phyloP scores from a whole-genome alignment of 23 tunicate species.

The Corella eumyota region DNA sequence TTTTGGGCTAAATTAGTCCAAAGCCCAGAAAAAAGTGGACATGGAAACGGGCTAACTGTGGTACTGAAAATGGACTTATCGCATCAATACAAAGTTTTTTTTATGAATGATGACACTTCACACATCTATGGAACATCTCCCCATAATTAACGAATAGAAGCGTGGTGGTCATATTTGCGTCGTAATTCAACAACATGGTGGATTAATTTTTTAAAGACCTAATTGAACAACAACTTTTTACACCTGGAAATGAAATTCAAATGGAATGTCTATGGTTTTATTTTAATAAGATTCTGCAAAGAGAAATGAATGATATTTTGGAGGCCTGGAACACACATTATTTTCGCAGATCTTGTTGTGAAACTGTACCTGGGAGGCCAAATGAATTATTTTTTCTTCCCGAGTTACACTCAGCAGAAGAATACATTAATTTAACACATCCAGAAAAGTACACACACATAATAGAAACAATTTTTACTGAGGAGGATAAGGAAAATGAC shows the following conservation, averaged over 20 bases:
- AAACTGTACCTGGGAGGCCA: conserved; percentile 15
- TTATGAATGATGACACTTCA: neutral
- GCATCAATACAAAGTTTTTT: conserved; percentile 7
- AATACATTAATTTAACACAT: neutral
- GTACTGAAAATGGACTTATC: conserved; percentile 9
- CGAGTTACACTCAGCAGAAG: conserved; percentile 7
- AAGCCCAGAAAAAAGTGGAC: too few relatives aligned
- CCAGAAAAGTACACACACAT: neutral
- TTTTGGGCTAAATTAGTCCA: too few relatives aligned
- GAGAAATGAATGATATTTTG: neutral
- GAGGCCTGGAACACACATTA: conserved; percentile 10
- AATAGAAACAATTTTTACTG: too few relatives aligned
- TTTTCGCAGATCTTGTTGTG: neutral
- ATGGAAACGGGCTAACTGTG: conserved; percentile 10
- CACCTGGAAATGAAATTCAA: too few relatives aligned
- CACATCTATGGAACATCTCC: conserved; percentile 13
- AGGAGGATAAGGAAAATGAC: too few relatives aligned
- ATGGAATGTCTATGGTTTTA: conserved; percentile 11
- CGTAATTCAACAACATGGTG: conserved; percentile 8
- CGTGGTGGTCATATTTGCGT: conserved; percentile 17
- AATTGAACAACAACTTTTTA: conserved; percentile 2
- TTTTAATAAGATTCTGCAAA: neutral
- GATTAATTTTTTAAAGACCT: conserved; percentile 10
- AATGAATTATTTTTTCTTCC: conserved; percentile 5
- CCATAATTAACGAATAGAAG: conserved; percentile 14